Conservation (phyloP, 2,113 vertebrate species). For the Sialia sialis region DNA sequence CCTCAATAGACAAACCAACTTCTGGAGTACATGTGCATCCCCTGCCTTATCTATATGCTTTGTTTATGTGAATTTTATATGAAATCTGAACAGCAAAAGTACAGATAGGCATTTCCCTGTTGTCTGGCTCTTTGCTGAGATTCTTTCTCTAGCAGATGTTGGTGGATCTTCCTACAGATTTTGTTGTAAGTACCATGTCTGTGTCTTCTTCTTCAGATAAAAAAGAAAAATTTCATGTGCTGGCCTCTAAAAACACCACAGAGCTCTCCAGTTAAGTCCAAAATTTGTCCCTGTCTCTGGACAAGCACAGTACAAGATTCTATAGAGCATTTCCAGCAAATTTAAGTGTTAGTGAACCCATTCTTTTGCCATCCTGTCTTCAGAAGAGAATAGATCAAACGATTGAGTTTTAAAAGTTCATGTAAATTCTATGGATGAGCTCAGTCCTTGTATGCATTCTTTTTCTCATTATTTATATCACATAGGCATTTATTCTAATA, state of each 20-base stretch:
- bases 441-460: background rate
- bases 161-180: background rate
- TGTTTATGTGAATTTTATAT: background rate
- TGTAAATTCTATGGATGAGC: background rate
- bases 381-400: background rate
- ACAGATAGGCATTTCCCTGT: background rate
- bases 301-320: background rate
- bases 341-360: background rate
- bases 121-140: background rate
- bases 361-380: background rate
- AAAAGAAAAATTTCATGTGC: background rate
- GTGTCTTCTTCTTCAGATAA: background rate
- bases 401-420: background rate
- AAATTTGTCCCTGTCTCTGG: background rate
- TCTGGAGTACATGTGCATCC: background rate
- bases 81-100: background rate
- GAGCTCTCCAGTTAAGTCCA: background rate
- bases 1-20: conserved; percentile 21
- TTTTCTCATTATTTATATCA: background rate
- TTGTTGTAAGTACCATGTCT: background rate
- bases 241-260: background rate
- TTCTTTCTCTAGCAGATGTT: background rate
- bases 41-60: background rate
- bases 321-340: background rate
- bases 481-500: background rate